phyloP scores from a whole-genome alignment of 2,888 invertebrate genomes.

The Lamellibrachia columna region DNA sequence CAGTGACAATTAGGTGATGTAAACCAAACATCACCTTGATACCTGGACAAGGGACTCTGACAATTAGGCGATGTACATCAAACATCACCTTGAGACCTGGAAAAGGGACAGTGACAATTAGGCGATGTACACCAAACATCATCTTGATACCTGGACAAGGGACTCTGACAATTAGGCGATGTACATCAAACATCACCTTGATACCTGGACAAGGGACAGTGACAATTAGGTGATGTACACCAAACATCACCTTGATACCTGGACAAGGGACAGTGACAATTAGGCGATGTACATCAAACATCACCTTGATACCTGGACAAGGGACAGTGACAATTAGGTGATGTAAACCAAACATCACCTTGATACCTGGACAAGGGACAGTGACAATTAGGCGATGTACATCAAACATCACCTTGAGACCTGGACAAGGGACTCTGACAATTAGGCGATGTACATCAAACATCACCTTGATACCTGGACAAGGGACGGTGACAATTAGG shows the following conservation, averaged over 20 bases:
- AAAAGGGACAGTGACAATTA: no score
- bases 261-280: neutral
- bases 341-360: neutral
- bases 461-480: neutral
- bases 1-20: neutral
- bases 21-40: neutral
- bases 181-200: neutral
- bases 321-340: neutral
- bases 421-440: no score
- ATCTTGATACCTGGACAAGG: no score
- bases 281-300: neutral
- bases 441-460: neutral
- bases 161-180: neutral
- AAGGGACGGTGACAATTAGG: neutral
- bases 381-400: no score
- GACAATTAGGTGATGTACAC: neutral
- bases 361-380: no score
- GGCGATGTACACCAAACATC: no score
- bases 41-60: neutral
- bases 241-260: neutral
- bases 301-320: neutral
- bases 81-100: no score
- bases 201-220: neutral
- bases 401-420: no score
- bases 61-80: neutral